Percentiles rank a stretch among this genome's conserved stretches.
These are phyloP conservation scores for Sipha flava DNA, from an alignment of 1,140 invertebrate genomes.

Conservation along the genomic window DNA sequence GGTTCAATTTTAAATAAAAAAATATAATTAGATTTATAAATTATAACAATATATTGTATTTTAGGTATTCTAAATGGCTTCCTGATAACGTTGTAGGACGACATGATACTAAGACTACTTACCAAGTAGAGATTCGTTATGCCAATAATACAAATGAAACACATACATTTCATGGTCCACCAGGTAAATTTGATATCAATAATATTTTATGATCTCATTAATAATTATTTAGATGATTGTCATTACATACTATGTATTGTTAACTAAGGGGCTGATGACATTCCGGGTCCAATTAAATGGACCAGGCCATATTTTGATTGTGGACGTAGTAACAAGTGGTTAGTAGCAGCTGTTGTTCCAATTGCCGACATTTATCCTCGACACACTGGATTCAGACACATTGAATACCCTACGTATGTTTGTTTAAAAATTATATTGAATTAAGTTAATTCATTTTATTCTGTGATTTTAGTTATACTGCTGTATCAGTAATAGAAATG, in stretches of 20 bases:
- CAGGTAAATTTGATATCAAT: slow-evolving; percentile 46
- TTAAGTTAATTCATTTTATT: background rate
- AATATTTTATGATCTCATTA: background rate
- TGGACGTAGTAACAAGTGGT: slow-evolving; percentile 88
- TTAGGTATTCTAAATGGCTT: slow-evolving; percentile 68
- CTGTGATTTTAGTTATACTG: slow-evolving; percentile 68
- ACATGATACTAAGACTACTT: slow-evolving; percentile 90
- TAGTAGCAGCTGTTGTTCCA: slow-evolving; percentile 84
- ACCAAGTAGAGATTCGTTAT: slow-evolving; percentile 83
- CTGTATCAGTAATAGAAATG: slow-evolving; percentile 85
- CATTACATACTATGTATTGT: slow-evolving; percentile 29
- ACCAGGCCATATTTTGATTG: slow-evolving; percentile 95
- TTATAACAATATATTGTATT: slow-evolving; percentile 35
- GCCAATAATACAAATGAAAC: slow-evolving; percentile 94
- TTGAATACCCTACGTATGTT: slow-evolving; percentile 88
- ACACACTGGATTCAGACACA: slow-evolving; percentile 87
- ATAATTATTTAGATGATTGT: background rate
- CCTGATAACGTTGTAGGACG: slow-evolving; percentile 71
- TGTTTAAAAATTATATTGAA: background rate
- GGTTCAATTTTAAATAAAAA: background rate
- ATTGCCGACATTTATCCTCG: slow-evolving; percentile 92
- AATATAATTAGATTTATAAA: background rate
- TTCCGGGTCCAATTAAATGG: slow-evolving; percentile 84
- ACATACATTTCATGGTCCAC: slow-evolving; percentile 88
- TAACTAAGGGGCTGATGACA: slow-evolving; percentile 65